Base-by-base conservation (phyloP, 2,113 vertebrate genomes). In the Cheilinus undulatus region DNA sequence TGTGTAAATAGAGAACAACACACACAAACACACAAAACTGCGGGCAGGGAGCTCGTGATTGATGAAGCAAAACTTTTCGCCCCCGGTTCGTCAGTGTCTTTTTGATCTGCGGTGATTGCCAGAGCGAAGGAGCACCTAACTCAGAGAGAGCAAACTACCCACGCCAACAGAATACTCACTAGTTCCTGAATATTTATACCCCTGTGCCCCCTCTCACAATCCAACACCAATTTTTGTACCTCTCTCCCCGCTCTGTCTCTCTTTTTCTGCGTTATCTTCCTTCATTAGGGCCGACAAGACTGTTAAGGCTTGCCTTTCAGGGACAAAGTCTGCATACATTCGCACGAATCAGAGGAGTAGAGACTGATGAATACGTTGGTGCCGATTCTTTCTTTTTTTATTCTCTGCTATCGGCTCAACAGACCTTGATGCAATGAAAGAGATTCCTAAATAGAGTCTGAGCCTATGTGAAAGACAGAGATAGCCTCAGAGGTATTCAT, bases 401-500 rank as follows among this genome's bases (percentile, higher is more conserved):
- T n/a, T n/a, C n/a, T 70, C 49, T 70, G 52, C 64, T 45, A 53
- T 69, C 72, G 52, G 77, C 76, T 76, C 74, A 79, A 42, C 61
- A 82, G 77, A 82, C 82, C 80, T 84, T 67, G 54, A 65, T 86
- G 71, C 61, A 73, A 67, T 72, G 76, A 89, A 78, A 75, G 52
- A 40, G 54, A 86, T 86, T 86, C 70, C 79, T 76, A 78, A 78
- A 85, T 74, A 83, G 69, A 81, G 83, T 60, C 71, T 88, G 78
- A 78, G 72, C 69, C 45, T 75, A 66, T 69, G 61, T 72, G 65
- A 82, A 73, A 64, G 14, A 61, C 59, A 14, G 60, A 77, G 58
- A 46, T 43, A 36, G 79, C 80, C 82, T 89, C 88, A 80, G 71
- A 90, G 73, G 80, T 66, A 69, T 85, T 86, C 82, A 89, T 91